Evolutionary conservation across 2,113 vertebrate genomes (phyloP).

Genomic region (Elephantulus edwardii): DNA sequence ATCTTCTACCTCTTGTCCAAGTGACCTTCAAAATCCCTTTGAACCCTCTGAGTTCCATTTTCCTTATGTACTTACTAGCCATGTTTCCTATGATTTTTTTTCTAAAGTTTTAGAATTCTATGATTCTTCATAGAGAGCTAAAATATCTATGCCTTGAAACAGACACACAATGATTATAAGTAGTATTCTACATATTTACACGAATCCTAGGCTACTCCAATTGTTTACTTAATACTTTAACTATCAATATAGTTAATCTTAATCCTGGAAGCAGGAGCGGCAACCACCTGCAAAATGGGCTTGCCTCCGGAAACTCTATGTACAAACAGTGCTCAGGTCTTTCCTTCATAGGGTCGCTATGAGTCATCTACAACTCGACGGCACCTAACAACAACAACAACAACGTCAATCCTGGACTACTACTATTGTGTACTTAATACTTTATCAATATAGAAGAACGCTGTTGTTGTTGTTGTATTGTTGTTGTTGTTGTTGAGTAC

Average conservation of each 20-base stretch:
- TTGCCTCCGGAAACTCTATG: too few relatives aligned
- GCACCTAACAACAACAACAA: too few relatives aligned
- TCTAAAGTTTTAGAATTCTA: neutral
- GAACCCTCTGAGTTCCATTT: neutral
- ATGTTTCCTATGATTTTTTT: neutral
- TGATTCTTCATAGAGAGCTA: neutral
- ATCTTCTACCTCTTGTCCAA: neutral
- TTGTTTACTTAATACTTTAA: neutral
- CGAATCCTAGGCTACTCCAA: neutral
- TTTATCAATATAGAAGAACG: too few relatives aligned
- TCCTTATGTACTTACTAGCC: neutral
- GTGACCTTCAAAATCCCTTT: neutral
- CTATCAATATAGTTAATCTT: constrained; percentile 6
- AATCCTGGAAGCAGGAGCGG: too few relatives aligned
- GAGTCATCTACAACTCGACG: too few relatives aligned
- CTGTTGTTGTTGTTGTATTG: too few relatives aligned
- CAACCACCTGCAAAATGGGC: too few relatives aligned
- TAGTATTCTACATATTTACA: neutral
- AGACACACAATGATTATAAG: neutral
- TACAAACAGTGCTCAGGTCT: too few relatives aligned
- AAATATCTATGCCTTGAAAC: neutral
- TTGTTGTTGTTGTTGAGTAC: too few relatives aligned
- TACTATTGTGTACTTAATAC: too few relatives aligned
- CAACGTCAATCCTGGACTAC: too few relatives aligned
- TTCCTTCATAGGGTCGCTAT: too few relatives aligned